These are phyloP conservation scores for Enteromius treurensis DNA, from an alignment of 2,797 vertebrate genomes.

Conservation along the genomic window DNA sequence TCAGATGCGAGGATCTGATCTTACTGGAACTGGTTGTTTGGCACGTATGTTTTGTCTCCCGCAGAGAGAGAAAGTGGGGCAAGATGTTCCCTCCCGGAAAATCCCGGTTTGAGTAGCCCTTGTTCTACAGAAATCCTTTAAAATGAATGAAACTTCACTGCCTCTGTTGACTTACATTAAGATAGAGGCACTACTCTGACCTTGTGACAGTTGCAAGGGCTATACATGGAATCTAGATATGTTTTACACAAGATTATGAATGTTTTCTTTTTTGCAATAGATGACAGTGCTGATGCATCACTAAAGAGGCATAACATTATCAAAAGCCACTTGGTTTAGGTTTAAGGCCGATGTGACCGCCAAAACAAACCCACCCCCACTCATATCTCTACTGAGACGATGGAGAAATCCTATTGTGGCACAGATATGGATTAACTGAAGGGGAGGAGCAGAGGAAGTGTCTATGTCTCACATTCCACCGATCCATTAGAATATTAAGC, in stretches of 20 bases:
- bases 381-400: neutral
- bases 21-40: conserved; percentile 23
- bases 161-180: conserved; percentile 12
- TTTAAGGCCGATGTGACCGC: conserved; percentile 8
- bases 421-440: conserved; percentile 39
- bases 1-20: conserved; percentile 7
- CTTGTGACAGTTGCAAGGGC: neutral
- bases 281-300: neutral
- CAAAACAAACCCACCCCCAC: conserved; percentile 6
- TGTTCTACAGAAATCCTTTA: conserved; percentile 5
- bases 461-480: conserved; percentile 8
- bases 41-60: conserved; percentile 9
- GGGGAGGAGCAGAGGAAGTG: neutral
- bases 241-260: conserved; percentile 8
- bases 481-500: conserved; percentile 1
- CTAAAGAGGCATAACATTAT: neutral
- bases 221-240: neutral
- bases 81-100: conserved; percentile 1
- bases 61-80: conserved; percentile 17
- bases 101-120: neutral
- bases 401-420: conserved; percentile 21
- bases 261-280: neutral
- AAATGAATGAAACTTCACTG: neutral
- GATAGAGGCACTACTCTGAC: neutral
- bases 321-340: conserved; percentile 6